Evolutionary conservation across 2,797 vertebrate genomes (phyloP).

Genomic region (Pogoniulus pusillus): DNA sequence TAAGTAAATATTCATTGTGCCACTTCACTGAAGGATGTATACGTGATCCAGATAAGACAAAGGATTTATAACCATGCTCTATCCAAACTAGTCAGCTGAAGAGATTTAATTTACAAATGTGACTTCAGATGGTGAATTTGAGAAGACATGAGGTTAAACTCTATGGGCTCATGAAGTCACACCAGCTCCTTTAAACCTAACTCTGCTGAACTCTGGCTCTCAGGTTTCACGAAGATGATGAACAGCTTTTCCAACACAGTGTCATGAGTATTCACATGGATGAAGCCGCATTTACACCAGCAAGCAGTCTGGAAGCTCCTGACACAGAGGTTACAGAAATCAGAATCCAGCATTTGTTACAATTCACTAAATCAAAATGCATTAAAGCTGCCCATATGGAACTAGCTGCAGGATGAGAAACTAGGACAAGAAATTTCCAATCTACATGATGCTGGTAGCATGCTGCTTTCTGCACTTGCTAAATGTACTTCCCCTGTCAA

Average conservation of each 20-base stretch:
- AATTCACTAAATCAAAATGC: slow-evolving; percentile 12
- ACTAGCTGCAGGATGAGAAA: not conserved
- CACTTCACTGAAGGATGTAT: not conserved
- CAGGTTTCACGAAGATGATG: not conserved
- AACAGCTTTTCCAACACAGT: not conserved
- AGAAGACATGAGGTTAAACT: not conserved
- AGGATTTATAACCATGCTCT: not conserved
- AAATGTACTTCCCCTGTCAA: not conserved
- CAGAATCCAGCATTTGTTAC: slow-evolving; percentile 20
- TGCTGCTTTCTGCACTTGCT: slow-evolving; percentile 5
- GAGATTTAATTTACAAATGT: slow-evolving; percentile 1
- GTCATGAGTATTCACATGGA: not conserved
- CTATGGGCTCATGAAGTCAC: not conserved
- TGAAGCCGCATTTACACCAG: not conserved
- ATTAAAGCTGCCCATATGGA: not conserved
- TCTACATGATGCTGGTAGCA: not conserved
- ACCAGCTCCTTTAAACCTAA: not conserved
- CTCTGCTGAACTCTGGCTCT: not conserved
- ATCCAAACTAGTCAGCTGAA: not conserved
- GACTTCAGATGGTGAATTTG: slow-evolving; percentile 14
- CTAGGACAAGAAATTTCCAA: not conserved
- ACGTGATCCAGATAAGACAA: not conserved
- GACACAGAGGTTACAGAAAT: not conserved
- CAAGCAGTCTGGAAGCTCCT: not conserved
- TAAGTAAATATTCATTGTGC: not conserved